phyloP scores from a whole-genome alignment of 2,888 invertebrate genomes.

The Drosophila picticornis region DNA sequence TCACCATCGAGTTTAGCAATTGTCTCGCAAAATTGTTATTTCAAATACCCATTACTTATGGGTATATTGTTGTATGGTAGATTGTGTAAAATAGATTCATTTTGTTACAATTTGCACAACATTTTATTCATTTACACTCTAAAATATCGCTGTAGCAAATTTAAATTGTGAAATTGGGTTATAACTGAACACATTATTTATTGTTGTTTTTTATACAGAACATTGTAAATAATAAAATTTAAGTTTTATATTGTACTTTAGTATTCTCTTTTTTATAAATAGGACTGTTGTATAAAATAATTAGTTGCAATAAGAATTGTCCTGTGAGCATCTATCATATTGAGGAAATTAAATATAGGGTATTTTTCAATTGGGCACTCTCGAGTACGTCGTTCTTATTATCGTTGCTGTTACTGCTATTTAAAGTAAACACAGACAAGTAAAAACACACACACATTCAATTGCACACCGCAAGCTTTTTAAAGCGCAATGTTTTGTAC shows the following conservation, averaged over 20 bases:
- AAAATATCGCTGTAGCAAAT: not conserved
- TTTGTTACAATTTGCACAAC: not conserved
- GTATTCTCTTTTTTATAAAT: not conserved
- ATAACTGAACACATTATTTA: not conserved
- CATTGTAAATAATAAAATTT: not conserved
- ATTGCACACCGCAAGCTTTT: constrained; percentile 3
- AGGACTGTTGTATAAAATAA: not conserved
- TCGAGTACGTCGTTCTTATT: constrained; percentile 9
- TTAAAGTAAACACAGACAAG: not conserved
- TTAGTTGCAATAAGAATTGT: not conserved
- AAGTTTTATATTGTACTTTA: not conserved
- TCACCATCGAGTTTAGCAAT: constrained; percentile 40
- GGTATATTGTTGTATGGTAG: not conserved
- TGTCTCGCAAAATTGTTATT: constrained; percentile 39
- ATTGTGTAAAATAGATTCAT: not conserved
- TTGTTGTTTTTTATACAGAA: not conserved
- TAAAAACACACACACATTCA: not conserved
- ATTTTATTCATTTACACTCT: not conserved
- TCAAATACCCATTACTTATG: not conserved
- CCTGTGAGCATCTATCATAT: not conserved
- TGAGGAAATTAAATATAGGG: not conserved
- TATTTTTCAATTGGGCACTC: not conserved
- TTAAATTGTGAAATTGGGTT: not conserved
- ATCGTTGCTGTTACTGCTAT: constrained; percentile 11
- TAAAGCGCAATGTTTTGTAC: constrained; percentile 34